Base-by-base conservation (phyloP, 1,140 invertebrate species). In the Anastrepha obliqua region DNA sequence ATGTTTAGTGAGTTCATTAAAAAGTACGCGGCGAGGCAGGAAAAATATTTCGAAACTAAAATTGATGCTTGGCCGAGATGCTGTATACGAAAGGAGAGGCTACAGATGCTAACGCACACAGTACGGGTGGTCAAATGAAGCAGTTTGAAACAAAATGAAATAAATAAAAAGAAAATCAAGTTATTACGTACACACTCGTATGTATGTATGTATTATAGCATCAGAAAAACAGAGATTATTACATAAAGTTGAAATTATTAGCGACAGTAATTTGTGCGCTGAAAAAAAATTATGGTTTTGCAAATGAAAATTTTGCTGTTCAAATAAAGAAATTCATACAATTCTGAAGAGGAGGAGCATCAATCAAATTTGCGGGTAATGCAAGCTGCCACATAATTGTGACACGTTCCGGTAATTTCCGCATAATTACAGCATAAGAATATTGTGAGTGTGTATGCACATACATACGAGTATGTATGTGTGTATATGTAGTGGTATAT, bases 401-500 rank as follows among this genome's bases (percentile, higher is more conserved):
- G 74, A 81, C 74, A 81, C 74, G 74, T 81, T 81, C 47, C 20
- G 47, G 47, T 81, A 81, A 81, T 81, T 81, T 81, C 17, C 47
- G 47, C 74, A 20, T 81, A 81, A 81, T 81, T 81, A 55, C n/a
- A 5, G 15, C 15, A 47, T 13, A n/a, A 74, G 44, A 44, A 74
- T 51, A 74, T 74, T 67, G 39, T 29, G 9, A 29, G 29, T 29
- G 29, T 55, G 51, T 55, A 55, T 0, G 11, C 51, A 55, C 11
- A 55, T 55, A 55, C 51, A 55, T 9, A 3, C 6, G 39, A 1
- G 7, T 47, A 47, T 17, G 13, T 8, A 74, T 74, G 42, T 6
- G 39, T 74, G 29, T 74, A 47, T n/a, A 44, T 74, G 6, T n/a
- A 17, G 3, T 47, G 7, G 39, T 39, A 44, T 3, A 62, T 15